Base-by-base conservation (phyloP, 2,797 vertebrate genomes). In the Cossypha caffra region DNA sequence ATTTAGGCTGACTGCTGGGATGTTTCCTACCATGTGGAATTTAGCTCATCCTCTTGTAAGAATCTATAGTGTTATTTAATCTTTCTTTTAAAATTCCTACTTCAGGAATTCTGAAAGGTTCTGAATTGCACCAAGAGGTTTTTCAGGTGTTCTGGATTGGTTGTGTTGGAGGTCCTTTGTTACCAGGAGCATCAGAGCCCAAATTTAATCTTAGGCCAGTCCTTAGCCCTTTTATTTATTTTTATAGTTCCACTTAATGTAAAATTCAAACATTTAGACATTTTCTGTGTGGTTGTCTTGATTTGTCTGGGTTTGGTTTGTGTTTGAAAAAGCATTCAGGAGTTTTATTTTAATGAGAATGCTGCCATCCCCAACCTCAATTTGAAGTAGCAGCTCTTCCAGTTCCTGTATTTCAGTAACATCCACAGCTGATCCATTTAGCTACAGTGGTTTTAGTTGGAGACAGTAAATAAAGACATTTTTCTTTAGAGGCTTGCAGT, bases 251-350 rank as follows among this genome's bases (percentile, higher is more conserved):
- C 91, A 3, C 72, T 59, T 42, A 95, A 97, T 98, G 97, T 97
- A 97, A 95, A 94, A 97, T 96, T 97, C 97, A 98, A 97, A 98
- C 92, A 95, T 96, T 97, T 96, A 89, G 98, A 97, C 96, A 69
- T 42, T 72, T 95, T 77, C 50, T 69, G 3, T 13, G 2, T 48
- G 24, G 7, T 79, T 85, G 19, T 40, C 58, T 59, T 82, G 28
- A 31, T 47, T 77, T 64, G 10, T 98, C 96, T 97, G 96, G 91
- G 95, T 97, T 92, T 98, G 97, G 97, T 98, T 98, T 98, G 95
- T 98, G 96, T 98, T 98, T 98, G 97, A 95, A 98, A 87, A 97
- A 97, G 96, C 11, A 17, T 59, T 77, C 68, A 63, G 51, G 12
- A n/a, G 19, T 67, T 73, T 5, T 21, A 35, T 62, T 76, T 88